Evolutionary conservation across 1,140 invertebrate species (phyloP).

Genomic region (Hyphantria cunea): DNA sequence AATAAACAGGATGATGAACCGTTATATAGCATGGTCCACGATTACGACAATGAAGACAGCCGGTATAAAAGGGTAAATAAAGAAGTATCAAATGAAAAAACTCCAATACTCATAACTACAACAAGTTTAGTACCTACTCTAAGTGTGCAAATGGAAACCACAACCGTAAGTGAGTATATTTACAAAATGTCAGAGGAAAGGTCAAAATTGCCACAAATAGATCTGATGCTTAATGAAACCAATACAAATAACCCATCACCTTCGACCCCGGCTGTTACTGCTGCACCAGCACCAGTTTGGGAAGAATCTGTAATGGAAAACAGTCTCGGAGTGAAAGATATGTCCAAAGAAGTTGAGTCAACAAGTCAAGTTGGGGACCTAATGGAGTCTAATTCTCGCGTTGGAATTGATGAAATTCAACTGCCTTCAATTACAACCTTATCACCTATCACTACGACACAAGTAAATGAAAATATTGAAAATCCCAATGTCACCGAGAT

Average conservation of each 20-base stretch:
- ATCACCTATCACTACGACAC: slow-evolving; percentile 5
- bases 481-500: slow-evolving; percentile 14
- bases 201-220: slow-evolving; percentile 1
- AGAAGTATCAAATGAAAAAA: slow-evolving; percentile 54
- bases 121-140: slow-evolving; percentile 13
- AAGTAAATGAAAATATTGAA: slow-evolving; percentile 28
- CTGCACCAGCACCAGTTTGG: slow-evolving; percentile 68
- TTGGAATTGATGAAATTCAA: too few species aligned
- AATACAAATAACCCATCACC: not conserved
- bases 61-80: slow-evolving; percentile 69
- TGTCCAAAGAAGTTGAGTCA: slow-evolving; percentile 28
- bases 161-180: slow-evolving; percentile 62
- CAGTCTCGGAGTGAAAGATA: slow-evolving; percentile 36
- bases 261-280: slow-evolving; percentile 9
- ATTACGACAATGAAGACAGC: slow-evolving; percentile 67
- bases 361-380: not conserved
- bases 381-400: too few species aligned
- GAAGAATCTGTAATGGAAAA: slow-evolving; percentile 57
- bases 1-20: slow-evolving; percentile 57
- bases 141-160: slow-evolving; percentile 44
- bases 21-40: slow-evolving; percentile 59
- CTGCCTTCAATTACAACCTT: not conserved
- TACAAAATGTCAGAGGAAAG: slow-evolving; percentile 48
- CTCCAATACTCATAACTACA: slow-evolving; percentile 33
- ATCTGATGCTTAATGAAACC: not conserved